Percentiles rank a stretch among this genome's conserved stretches.
Evolutionary conservation across 2,113 vertebrate species (phyloP).

Genomic region (Protomyctophum bolini): DNA sequence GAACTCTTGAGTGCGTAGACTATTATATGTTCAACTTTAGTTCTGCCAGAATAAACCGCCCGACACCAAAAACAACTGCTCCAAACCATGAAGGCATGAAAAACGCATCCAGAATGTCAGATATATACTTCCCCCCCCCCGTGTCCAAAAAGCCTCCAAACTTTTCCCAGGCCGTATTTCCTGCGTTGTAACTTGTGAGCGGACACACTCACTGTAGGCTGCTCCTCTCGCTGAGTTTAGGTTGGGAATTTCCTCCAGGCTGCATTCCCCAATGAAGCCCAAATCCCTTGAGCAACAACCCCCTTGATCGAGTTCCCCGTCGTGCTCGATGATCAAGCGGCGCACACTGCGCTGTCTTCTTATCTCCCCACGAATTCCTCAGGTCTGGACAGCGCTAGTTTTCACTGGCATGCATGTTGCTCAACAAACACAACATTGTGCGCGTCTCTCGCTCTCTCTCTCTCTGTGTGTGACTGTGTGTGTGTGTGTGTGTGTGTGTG

Average conservation of each 20-base stretch:
- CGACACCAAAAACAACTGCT: neutral
- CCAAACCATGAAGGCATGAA: conserved; percentile 22
- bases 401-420: conserved; percentile 62
- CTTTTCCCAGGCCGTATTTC: conserved; percentile 76
- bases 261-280: conserved; percentile 47
- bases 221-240: neutral
- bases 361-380: conserved; percentile 41
- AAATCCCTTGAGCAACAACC: conserved; percentile 42
- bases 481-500: too few relatives aligned
- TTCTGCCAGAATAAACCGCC: conserved; percentile 6
- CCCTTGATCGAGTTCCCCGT: conserved; percentile 21
- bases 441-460: conserved; percentile 22
- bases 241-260: conserved; percentile 61
- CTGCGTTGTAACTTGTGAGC: conserved; percentile 57
- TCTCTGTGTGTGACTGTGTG: too few relatives aligned
- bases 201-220: conserved; percentile 61
- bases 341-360: conserved; percentile 23
- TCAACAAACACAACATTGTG: conserved; percentile 65
- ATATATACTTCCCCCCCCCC: conserved; percentile 25
- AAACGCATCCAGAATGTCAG: conserved; percentile 57
- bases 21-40: too few relatives aligned
- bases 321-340: conserved; percentile 21
- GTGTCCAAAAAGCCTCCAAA: conserved; percentile 56
- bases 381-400: conserved; percentile 54
- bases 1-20: conserved; percentile 8